phyloP scores from a whole-genome alignment of 2,113 vertebrate genomes.

The Steatornis caripensis region DNA sequence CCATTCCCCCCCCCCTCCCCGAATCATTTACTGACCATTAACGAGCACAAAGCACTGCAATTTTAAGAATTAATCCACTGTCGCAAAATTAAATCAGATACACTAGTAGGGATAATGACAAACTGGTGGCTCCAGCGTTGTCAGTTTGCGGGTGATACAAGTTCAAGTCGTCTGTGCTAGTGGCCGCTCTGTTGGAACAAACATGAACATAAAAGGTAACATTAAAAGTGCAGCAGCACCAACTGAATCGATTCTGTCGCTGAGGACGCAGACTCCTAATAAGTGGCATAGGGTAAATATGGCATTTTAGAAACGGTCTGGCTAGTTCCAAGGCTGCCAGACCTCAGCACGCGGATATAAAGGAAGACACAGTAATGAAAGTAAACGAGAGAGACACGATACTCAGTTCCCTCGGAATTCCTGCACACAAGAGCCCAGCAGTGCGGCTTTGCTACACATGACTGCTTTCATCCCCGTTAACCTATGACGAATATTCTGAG shows the following conservation, averaged over 20 bases:
- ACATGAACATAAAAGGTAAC: slow-evolving; percentile 69
- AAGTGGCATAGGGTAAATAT: background rate
- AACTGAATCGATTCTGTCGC: slow-evolving; percentile 17
- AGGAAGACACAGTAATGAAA: slow-evolving; percentile 1
- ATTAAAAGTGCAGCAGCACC: slow-evolving; percentile 42
- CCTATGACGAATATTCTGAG: slow-evolving; percentile 72
- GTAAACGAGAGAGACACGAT: slow-evolving; percentile 25
- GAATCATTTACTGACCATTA: slow-evolving; percentile 63
- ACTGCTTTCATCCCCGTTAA: slow-evolving; percentile 72
- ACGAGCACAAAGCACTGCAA: slow-evolving; percentile 45
- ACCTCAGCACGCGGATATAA: background rate
- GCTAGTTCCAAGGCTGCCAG: background rate
- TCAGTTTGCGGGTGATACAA: slow-evolving; percentile 64
- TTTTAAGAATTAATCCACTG: slow-evolving; percentile 70
- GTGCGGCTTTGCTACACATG: slow-evolving; percentile 64
- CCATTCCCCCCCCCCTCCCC: background rate
- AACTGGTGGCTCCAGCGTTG: slow-evolving; percentile 55
- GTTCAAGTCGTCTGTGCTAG: slow-evolving; percentile 70
- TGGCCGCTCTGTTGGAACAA: slow-evolving; percentile 65
- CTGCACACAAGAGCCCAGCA: slow-evolving; percentile 42
- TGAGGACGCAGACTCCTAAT: background rate
- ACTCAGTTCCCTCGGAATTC: slow-evolving; percentile 35
- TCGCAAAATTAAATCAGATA: slow-evolving; percentile 69
- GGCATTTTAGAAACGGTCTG: slow-evolving; percentile 13
- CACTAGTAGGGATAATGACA: slow-evolving; percentile 61